Evolutionary conservation across 2,797 vertebrate genomes (phyloP), one percentile per base, ranked within the genome.

Genomic region (Pitangus sulphuratus): DNA sequence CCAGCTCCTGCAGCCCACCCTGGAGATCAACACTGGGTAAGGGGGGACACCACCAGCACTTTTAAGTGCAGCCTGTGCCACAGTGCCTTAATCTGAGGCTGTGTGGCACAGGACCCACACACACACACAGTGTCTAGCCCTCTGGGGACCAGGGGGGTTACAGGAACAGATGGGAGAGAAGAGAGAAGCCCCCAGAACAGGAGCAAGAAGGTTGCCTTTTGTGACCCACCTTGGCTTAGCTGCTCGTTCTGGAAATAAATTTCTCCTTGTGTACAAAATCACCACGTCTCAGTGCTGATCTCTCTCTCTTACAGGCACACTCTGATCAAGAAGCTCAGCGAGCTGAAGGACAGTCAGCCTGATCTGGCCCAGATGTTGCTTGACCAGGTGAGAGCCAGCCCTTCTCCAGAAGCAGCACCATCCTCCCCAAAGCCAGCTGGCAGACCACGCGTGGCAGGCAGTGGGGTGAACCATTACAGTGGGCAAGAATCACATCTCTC

Each of bases 21-120:
- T 99, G 97, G 99, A 99, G 98, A 98, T 99, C 97, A 99, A 99
- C 81, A 97, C 98, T 14, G 98, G 99, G 99, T 99, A 72, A 84
- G 75, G 45, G 45, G 42, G 31, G 40, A 21, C 19, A 30, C 2
- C 37, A 11, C 11, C 37, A 42, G 25, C 28, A 15, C 51, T 11
- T 2, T 31, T 21, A 68, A 39, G 33, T 20, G 48, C 25, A 12
- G n/a, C 2, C 1, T 3, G 62, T 51, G 42, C 39, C n/a, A 6
- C 12, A n/a, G 53, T 15, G 16, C 39, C n/a, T 42, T 65, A 6
- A 31, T 56, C 30, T 12, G 64, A 68, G 53, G 31, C 58, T 82
- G 39, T 0, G 0, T 61, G 62, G 35, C 35, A 62, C 45, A 47
- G 12, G 45, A 87, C 19, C 20, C 37, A 50, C 45, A 3, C 31